A percentile compares a stretch with the other conserved stretches of the same genome.
These are phyloP conservation scores for Lissocephala sabroskyi DNA, from an alignment of 2,888 invertebrate species.

Conservation along the genomic window DNA sequence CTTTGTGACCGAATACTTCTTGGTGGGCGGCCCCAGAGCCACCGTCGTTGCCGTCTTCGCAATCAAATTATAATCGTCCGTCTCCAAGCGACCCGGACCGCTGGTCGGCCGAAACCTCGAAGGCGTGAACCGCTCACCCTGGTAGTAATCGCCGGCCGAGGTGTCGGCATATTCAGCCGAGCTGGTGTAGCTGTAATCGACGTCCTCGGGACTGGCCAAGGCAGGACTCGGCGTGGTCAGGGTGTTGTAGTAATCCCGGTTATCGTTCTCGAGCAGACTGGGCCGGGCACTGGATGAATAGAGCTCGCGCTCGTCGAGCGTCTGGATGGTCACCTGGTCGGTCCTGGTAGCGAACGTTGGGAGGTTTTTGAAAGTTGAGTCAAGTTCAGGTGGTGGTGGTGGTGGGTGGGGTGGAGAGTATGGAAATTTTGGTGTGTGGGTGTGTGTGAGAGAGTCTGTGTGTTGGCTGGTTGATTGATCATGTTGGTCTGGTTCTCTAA, in stretches of 20 bases:
- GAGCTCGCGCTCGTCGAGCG: constrained; percentile 32
- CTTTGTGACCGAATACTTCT: constrained; percentile 60
- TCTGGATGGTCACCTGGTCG: constrained; percentile 54
- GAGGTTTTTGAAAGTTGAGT: constrained; percentile 8
- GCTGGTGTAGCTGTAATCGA: constrained; percentile 48
- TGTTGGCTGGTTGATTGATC: constrained; percentile 2
- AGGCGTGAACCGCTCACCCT: constrained; percentile 20
- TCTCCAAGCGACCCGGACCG: constrained; percentile 27
- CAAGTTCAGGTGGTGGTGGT: constrained; percentile 8
- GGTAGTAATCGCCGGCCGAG: constrained; percentile 42
- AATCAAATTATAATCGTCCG: constrained; percentile 56
- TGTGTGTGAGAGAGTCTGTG: constrained; percentile 9
- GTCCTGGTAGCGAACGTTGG: too few species aligned
- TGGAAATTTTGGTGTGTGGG: constrained; percentile 29
- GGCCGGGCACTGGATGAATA: constrained; percentile 37
- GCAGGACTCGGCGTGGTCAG: constrained; percentile 31
- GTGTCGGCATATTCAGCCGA: constrained; percentile 37
- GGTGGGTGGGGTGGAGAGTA: constrained; percentile 1
- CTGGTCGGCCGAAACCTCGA: constrained; percentile 12
- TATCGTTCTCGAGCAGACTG: constrained; percentile 32
- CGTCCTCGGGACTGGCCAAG: constrained; percentile 15
- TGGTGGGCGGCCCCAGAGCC: constrained; percentile 21
- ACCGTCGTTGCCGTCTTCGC: constrained; percentile 18
- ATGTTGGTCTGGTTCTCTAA: neutral
- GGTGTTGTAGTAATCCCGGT: constrained; percentile 49